phyloP scores from a whole-genome alignment of 2,797 vertebrate species.

The Labeo calbasu region DNA sequence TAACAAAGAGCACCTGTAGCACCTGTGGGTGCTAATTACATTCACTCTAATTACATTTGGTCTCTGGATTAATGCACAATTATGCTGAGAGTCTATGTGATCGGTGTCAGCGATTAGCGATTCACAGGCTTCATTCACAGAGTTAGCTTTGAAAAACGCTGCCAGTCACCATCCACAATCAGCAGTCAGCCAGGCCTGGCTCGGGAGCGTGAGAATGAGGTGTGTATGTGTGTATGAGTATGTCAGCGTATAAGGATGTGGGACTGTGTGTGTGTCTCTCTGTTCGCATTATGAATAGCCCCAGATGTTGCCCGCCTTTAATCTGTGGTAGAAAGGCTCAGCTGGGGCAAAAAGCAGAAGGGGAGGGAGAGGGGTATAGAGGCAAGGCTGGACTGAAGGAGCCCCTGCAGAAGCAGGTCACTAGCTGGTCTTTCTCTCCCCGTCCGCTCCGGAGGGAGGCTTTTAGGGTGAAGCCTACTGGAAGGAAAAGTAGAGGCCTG shows the following conservation, averaged over 20 bases:
- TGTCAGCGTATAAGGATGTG: constrained; percentile 39
- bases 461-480: constrained; percentile 76
- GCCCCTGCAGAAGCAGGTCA: constrained; percentile 80
- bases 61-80: constrained; percentile 73
- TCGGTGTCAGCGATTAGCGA: constrained; percentile 58
- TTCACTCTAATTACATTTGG: constrained; percentile 65
- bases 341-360: constrained; percentile 85
- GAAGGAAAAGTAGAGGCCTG: constrained; percentile 67
- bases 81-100: constrained; percentile 68
- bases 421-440: constrained; percentile 79
- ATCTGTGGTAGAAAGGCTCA: constrained; percentile 87
- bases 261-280: constrained; percentile 65
- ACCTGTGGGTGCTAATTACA: constrained; percentile 69
- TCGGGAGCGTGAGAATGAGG: constrained; percentile 81
- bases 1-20: constrained; percentile 36
- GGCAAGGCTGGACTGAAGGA: constrained; percentile 77
- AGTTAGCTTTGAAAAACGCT: constrained; percentile 58
- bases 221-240: constrained; percentile 51
- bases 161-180: constrained; percentile 64
- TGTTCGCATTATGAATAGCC: constrained; percentile 82
- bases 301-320: constrained; percentile 91
- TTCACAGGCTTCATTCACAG: constrained; percentile 32
- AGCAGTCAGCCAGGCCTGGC: constrained; percentile 75
- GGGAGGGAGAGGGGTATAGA: constrained; percentile 75
- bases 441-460: constrained; percentile 78